Percentiles rank a stretch among this genome's conserved stretches.
These are phyloP conservation scores for Acrocephalus arundinaceus DNA, from an alignment of 2,113 vertebrate species.

Conservation along the genomic window DNA sequence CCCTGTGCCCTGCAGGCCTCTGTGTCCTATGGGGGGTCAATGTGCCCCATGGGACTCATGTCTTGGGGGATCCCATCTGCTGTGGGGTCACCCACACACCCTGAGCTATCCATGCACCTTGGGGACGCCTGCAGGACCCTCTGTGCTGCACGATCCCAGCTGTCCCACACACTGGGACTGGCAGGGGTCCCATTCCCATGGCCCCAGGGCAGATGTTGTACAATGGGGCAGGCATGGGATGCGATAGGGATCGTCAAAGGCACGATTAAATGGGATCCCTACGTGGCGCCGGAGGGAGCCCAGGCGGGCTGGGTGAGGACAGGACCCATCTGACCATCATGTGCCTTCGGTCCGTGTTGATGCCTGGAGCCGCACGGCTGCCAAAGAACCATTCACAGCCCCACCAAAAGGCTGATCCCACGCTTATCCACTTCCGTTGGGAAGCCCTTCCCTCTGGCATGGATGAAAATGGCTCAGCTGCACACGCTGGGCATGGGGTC, in stretches of 20 bases:
- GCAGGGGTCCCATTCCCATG: neutral
- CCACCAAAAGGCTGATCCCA: neutral
- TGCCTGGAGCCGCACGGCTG: neutral
- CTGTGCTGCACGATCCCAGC: neutral
- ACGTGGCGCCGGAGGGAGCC: neutral
- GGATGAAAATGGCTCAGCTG: neutral
- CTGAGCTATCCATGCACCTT: rapidly evolving
- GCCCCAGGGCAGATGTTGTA: neutral
- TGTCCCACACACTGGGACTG: rapidly evolving
- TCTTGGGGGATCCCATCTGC: neutral
- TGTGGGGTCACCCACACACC: neutral
- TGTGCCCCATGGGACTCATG: rapidly evolving
- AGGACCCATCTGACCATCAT: slow-evolving; percentile 39
- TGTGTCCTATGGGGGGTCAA: neutral
- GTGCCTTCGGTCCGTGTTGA: slow-evolving; percentile 21
- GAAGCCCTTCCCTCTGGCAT: neutral
- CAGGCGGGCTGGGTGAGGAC: neutral
- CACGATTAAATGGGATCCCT: rapidly evolving
- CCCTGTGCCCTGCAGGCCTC: neutral
- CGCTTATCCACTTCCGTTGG: neutral
- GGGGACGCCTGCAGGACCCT: neutral
- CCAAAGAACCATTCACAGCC: slow-evolving; percentile 24
- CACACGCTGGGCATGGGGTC: neutral
- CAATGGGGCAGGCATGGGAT: rapidly evolving
- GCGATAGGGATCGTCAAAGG: rapidly evolving